phyloP scores from a whole-genome alignment of 1,140 invertebrate genomes.

The Stenopsyche tienmushanensis region DNA sequence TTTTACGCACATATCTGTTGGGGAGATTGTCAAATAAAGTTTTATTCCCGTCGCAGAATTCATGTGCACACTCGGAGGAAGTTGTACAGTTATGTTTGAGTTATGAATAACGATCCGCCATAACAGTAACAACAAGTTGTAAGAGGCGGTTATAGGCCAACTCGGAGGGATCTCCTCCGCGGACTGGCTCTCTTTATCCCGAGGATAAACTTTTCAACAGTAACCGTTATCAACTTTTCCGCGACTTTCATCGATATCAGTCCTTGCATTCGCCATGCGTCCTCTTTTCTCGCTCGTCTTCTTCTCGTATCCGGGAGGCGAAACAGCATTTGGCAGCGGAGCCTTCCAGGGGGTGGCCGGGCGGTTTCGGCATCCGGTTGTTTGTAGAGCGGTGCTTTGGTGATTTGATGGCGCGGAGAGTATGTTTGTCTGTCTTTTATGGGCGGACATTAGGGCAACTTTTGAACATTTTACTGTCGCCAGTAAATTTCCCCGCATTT shows the following conservation, averaged over 20 bases:
- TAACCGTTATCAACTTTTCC: neutral
- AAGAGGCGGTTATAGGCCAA: constrained; percentile 1
- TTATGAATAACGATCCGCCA: constrained; percentile 8
- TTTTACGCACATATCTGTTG: too few relatives aligned
- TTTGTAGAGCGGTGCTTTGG: constrained; percentile 14
- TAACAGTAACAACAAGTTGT: constrained; percentile 2
- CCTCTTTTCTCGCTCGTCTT: constrained; percentile 9
- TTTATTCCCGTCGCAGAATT: neutral
- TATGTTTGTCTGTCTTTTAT: constrained; percentile 29
- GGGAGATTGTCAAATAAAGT: neutral
- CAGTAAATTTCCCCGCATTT: constrained; percentile 21
- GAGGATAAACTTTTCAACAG: constrained; percentile 2
- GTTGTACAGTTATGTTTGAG: neutral
- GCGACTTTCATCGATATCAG: neutral
- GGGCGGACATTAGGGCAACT: constrained; percentile 32
- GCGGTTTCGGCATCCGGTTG: constrained; percentile 1
- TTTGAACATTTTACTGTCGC: constrained; percentile 35
- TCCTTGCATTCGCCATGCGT: neutral
- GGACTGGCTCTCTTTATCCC: neutral
- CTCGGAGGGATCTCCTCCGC: neutral
- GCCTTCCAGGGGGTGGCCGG: too few relatives aligned
- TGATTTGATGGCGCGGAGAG: constrained; percentile 29
- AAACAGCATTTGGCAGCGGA: neutral
- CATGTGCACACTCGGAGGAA: neutral
- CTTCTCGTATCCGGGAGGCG: neutral